These are phyloP conservation scores for Drosophila chauvacae DNA, from an alignment of 1,140 invertebrate genomes.

Conservation along the genomic window DNA sequence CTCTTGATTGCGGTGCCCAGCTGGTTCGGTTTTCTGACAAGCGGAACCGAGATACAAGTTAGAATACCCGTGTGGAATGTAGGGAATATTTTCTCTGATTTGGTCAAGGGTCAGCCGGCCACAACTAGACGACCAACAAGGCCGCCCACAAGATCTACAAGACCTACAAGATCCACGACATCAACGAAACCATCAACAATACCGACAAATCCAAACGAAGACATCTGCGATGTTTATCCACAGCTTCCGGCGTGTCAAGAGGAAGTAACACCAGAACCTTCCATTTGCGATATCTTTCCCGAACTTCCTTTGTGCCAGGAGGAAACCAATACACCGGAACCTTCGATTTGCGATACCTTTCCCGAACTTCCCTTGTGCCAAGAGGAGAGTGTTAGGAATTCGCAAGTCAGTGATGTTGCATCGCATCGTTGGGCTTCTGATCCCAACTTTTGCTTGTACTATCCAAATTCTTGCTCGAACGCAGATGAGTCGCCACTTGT, in stretches of 20 bases:
- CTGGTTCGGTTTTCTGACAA: not conserved
- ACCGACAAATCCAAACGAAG: not conserved
- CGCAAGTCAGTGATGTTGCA: not conserved
- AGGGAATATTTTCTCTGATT: conserved; percentile 3
- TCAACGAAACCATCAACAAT: not conserved
- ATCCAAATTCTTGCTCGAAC: conserved; percentile 35
- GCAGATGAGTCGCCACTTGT: conserved; percentile 25
- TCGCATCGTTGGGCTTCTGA: not conserved
- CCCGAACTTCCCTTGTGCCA: not conserved
- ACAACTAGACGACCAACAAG: not conserved
- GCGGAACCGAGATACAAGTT: conserved; percentile 6
- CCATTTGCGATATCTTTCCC: not conserved
- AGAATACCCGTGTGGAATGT: conserved; percentile 12
- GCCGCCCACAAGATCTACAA: not conserved
- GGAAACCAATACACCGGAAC: not conserved
- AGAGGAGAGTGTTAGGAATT: not conserved
- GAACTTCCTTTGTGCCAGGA: not conserved
- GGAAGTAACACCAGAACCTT: not conserved
- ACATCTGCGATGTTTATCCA: not conserved
- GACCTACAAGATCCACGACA: not conserved
- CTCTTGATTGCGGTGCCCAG: not conserved
- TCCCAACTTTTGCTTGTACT: conserved; percentile 30
- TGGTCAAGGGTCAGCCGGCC: not conserved
- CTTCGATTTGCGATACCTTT: not conserved
- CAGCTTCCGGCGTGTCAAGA: not conserved